Evolutionary conservation across 2,888 invertebrate species (phyloP), one percentile per base, ranked within the genome.

Genomic region (Hypercompe scribonia): DNA sequence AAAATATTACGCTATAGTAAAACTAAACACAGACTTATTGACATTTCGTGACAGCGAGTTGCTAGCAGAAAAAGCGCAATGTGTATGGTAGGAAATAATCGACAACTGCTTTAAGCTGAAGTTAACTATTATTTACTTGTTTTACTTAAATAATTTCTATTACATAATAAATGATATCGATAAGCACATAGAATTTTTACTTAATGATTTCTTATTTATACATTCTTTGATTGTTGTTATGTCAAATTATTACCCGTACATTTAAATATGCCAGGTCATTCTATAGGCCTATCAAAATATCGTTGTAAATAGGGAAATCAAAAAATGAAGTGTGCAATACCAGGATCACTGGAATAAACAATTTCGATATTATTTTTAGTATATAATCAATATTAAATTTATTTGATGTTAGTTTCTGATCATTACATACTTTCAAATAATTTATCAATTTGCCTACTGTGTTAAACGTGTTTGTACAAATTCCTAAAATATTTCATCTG

Each of bases 1-100:
- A 70, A 72, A 76, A 74, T 76, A 77, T 73, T 74, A 31, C 36
- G 73, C 36, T 46, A n/a, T 33, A 72, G 64, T 36, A 69, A 74
- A 77, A 72, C 73, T 71, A 84, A 75, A 81, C 79, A 77, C 68
- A 68, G 74, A 74, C 21, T 68, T 74, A 74, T 74, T 77, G 74
- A 76, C 76, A 74, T 72, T 69, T 68, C n/a, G 18, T 65, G 5
- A 31, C 33, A 28, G 33, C 31, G 50, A 67, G 72, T 72, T 67
- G 61, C 72, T 58, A 70, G 54, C n/a, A 34, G 7, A 15, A 31
- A 50, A 68, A 68, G 31, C 5, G 28, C 1, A 31, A 68, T 28
- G 33, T 15, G 54, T 68, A 18, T 34, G 24, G 66, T 54, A 54
- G 50, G 3, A 66, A 66, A 46, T 65, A 28, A 65, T 8, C 21